Evolutionary conservation across 2,797 vertebrate species (phyloP), one percentile per base, ranked within the genome.

Genomic region (Calcarius lapponicus): DNA sequence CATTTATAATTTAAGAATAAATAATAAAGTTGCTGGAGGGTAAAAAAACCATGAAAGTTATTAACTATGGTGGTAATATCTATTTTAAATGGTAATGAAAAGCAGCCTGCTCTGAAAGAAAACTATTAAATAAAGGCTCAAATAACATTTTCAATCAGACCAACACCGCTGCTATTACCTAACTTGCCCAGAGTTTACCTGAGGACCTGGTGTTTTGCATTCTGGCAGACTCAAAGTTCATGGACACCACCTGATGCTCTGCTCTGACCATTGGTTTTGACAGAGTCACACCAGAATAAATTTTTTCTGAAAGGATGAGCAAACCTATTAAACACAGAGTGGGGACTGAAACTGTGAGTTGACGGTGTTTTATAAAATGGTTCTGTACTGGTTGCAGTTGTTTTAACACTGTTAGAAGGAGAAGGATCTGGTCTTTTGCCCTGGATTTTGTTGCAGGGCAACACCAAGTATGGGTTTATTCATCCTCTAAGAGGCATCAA

Each of bases 61-160:
- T 75, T 95, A 91, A 73, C 51, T 58, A 25, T 10, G 19, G 71
- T 65, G 56, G 43, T 82, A 81, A 86, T 43, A 25, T 74, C 93
- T 90, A 36, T 88, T 92, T 91, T 51, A 93, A 92, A 86, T 81
- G 47, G 54, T 88, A 92, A 89, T 82, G 80, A 90, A 91, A 90
- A 94, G 56, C 56, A 43, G 45, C 29, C 48, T 76, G 36, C 56
- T 86, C 51, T 70, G 80, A 51, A 94, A 75, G 32, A 32, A 57
- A 84, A 40, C 40, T 40, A 47, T 50, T 81, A 66, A 94, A 58
- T 78, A 74, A 75, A 86, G 62, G 31, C n/a, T 34, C 21, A 57
- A 78, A 61, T 17, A 65, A 28, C 28, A 53, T 83, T 83, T 80
- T 43, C 28, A 48, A 19, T 90, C 36, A 60, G 60, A 51, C n/a